Conservation (phyloP, 1,140 invertebrate species). For the Carposina sasakii region DNA sequence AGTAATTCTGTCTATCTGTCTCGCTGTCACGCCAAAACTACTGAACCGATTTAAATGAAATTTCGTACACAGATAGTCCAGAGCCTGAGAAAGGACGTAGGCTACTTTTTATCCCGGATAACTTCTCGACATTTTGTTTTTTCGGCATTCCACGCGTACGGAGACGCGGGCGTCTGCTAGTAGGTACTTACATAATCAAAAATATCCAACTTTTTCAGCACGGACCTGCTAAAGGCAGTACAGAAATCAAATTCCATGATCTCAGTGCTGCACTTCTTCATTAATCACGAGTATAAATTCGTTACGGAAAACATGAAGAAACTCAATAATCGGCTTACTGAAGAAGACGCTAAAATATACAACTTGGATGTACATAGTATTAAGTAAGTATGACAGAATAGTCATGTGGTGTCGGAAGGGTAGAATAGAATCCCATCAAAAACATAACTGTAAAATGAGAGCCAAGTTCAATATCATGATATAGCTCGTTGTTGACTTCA, state of each 20-base stretch:
- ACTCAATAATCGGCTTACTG: conserved; percentile 22
- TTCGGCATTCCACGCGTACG: neutral
- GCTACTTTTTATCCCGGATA: neutral
- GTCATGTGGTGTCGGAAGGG: too few relatives aligned
- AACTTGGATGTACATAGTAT: conserved; percentile 71
- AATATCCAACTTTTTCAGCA: neutral
- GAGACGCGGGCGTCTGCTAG: neutral
- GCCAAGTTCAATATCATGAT: too few relatives aligned
- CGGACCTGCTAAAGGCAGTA: neutral
- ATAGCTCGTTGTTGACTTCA: too few relatives aligned
- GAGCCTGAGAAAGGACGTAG: too few relatives aligned
- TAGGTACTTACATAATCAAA: neutral
- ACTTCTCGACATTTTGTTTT: neutral
- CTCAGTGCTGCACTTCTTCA: neutral
- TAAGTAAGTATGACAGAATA: conserved; percentile 46
- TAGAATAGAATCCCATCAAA: too few relatives aligned
- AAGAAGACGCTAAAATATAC: conserved; percentile 73
- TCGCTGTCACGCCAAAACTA: too few relatives aligned
- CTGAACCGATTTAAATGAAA: too few relatives aligned
- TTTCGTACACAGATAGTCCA: too few relatives aligned
- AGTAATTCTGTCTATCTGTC: too few relatives aligned
- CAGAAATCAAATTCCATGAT: neutral
- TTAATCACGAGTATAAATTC: neutral
- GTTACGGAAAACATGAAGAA: neutral
- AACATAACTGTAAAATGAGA: too few relatives aligned